Percentiles rank a stretch among this genome's conserved stretches.
phyloP scores from a whole-genome alignment of 2,797 vertebrate species.

The Chaetodon trifasciatus region DNA sequence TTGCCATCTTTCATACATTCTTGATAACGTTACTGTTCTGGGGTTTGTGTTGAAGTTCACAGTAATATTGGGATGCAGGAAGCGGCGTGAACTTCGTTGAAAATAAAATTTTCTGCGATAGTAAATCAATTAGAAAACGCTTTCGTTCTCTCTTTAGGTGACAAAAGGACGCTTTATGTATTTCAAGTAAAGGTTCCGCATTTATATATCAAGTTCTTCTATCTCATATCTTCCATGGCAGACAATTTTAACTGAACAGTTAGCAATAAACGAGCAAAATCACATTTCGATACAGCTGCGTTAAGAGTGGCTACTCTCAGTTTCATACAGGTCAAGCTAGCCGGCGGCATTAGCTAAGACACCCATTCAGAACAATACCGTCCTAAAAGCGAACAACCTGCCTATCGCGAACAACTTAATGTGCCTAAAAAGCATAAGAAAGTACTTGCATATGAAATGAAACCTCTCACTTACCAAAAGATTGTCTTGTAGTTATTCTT shows the following conservation, averaged over 20 bases:
- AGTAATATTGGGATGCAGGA: neutral
- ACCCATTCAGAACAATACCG: conserved; percentile 21
- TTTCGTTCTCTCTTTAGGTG: fast-evolving
- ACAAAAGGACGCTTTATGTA: too few relatives aligned
- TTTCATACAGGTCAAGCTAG: neutral
- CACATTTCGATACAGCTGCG: fast-evolving
- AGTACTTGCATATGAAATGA: fast-evolving
- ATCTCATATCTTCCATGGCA: neutral
- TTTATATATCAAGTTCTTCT: fast-evolving
- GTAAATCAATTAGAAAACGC: fast-evolving
- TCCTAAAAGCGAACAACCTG: neutral
- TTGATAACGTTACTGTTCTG: neutral
- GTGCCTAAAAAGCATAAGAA: fast-evolving
- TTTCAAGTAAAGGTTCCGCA: neutral
- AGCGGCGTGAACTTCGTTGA: fast-evolving
- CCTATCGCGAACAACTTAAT: fast-evolving
- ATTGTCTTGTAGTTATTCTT: neutral
- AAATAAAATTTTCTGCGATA: fast-evolving
- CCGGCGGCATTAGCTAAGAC: neutral
- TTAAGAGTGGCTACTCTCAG: neutral
- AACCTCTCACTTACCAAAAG: conserved; percentile 34
- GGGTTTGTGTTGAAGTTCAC: neutral
- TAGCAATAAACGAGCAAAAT: neutral
- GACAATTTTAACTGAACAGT: fast-evolving
- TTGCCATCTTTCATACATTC: conserved; percentile 12